These are phyloP conservation scores for Oreohelix idahoensis DNA, from an alignment of 1,140 invertebrate genomes.

Conservation along the genomic window DNA sequence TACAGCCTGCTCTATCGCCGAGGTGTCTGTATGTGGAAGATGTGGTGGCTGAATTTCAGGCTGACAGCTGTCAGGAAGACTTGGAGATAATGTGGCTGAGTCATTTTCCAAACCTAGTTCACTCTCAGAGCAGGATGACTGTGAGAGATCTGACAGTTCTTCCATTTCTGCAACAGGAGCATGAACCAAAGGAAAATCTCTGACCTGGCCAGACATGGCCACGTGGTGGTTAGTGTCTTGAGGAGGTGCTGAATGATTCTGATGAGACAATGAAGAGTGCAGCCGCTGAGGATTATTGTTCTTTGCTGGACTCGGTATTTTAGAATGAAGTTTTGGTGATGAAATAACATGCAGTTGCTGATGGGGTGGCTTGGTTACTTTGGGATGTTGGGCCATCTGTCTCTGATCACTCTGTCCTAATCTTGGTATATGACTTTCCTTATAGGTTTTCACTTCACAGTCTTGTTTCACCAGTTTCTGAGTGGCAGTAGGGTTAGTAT, in stretches of 20 bases:
- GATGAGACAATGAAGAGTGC: neutral
- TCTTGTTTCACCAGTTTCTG: slow-evolving; percentile 29
- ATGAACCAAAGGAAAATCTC: slow-evolving; percentile 29
- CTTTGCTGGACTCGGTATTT: slow-evolving; percentile 29
- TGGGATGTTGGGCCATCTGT: neutral
- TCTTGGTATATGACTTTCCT: slow-evolving; percentile 35
- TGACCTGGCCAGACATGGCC: neutral
- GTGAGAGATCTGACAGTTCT: slow-evolving; percentile 49
- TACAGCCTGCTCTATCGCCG: slow-evolving; percentile 29
- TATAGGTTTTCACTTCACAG: neutral
- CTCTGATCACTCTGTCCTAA: slow-evolving; percentile 16
- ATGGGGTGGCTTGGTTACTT: slow-evolving; percentile 10
- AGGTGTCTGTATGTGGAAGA: neutral
- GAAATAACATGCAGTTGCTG: neutral
- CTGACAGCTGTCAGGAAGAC: slow-evolving; percentile 22
- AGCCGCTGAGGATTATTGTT: neutral
- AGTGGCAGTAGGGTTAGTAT: slow-evolving; percentile 58
- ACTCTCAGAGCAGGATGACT: slow-evolving; percentile 45
- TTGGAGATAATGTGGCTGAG: neutral
- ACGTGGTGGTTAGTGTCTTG: neutral
- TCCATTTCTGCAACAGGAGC: slow-evolving; percentile 50
- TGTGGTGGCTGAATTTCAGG: neutral
- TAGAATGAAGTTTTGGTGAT: slow-evolving; percentile 18
- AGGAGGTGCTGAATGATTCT: neutral
- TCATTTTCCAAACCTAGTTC: slow-evolving; percentile 39